These are phyloP conservation scores for Peucedramus taeniatus DNA, from an alignment of 2,113 vertebrate species.

Conservation along the genomic window DNA sequence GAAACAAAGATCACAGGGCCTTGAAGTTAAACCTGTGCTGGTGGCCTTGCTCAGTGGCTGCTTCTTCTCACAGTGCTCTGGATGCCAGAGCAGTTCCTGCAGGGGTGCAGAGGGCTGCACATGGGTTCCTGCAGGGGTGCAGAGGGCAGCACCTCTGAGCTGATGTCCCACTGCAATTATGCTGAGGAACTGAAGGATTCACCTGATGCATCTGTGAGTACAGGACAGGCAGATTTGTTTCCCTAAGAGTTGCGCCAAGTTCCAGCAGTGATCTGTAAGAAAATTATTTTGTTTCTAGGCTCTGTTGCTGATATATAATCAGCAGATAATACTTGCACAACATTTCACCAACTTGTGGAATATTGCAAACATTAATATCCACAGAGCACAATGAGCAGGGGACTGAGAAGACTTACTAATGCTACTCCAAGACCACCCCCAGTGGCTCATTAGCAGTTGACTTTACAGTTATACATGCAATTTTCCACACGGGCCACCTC, in stretches of 20 bases:
- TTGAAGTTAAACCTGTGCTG: accelerated
- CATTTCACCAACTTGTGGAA: not conserved
- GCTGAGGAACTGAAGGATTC: not conserved
- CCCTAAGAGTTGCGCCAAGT: not conserved
- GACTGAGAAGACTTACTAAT: not conserved
- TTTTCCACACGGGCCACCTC: conserved; percentile 31
- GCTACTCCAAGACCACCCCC: not conserved
- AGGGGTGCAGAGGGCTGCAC: not conserved
- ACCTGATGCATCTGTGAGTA: not conserved
- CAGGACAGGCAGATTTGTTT: not conserved
- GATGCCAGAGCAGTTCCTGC: not conserved
- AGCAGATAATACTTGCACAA: not conserved
- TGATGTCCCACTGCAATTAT: not conserved
- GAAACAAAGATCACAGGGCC: not conserved
- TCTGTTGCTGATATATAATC: not conserved
- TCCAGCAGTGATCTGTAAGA: not conserved
- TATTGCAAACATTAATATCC: not conserved
- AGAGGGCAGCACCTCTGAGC: not conserved
- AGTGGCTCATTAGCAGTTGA: conserved; percentile 39
- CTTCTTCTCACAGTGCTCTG: not conserved
- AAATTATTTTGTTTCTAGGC: not conserved
- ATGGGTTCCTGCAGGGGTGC: not conserved
- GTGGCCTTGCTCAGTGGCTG: accelerated
- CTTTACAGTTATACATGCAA: not conserved
- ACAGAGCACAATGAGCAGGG: not conserved